These are phyloP conservation scores for Macrosoma leucophasiata DNA, from an alignment of 2,888 invertebrate species.

Conservation along the genomic window DNA sequence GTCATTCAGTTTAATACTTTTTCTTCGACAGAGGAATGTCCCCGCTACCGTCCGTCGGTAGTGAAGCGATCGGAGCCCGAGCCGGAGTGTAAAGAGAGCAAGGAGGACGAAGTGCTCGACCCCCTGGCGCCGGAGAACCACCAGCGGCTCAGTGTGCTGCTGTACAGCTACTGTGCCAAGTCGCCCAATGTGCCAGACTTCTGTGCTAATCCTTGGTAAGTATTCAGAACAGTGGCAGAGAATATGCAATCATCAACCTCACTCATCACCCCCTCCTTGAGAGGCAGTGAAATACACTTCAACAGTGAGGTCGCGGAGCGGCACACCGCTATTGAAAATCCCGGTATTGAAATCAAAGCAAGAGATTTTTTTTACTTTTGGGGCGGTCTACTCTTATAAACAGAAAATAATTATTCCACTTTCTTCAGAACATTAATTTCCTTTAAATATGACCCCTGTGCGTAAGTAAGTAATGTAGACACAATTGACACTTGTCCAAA, in stretches of 20 bases:
- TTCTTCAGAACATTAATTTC: too few species aligned
- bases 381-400: not conserved
- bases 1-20: not conserved
- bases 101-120: slow-evolving; percentile 61
- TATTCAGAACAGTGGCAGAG: slow-evolving; percentile 7
- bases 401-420: not conserved
- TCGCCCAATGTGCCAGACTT: slow-evolving; percentile 89
- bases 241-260: too few species aligned
- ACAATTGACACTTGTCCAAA: too few species aligned
- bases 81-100: slow-evolving; percentile 30
- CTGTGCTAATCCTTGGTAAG: slow-evolving; percentile 92
- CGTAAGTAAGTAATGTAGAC: too few species aligned
- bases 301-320: too few species aligned
- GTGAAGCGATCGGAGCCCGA: slow-evolving; percentile 37
- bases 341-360: too few species aligned
- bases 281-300: too few species aligned
- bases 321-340: too few species aligned
- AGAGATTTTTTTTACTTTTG: not conserved
- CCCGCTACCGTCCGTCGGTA: slow-evolving; percentile 49
- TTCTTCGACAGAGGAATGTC: slow-evolving; percentile 44
- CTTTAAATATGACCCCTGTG: too few species aligned
- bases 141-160: slow-evolving; percentile 90
- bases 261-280: too few species aligned
- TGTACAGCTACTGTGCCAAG: slow-evolving; percentile 88
- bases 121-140: slow-evolving; percentile 88